These are phyloP conservation scores for Camponotus fellah DNA, from an alignment of 2,888 invertebrate genomes.

Conservation along the genomic window DNA sequence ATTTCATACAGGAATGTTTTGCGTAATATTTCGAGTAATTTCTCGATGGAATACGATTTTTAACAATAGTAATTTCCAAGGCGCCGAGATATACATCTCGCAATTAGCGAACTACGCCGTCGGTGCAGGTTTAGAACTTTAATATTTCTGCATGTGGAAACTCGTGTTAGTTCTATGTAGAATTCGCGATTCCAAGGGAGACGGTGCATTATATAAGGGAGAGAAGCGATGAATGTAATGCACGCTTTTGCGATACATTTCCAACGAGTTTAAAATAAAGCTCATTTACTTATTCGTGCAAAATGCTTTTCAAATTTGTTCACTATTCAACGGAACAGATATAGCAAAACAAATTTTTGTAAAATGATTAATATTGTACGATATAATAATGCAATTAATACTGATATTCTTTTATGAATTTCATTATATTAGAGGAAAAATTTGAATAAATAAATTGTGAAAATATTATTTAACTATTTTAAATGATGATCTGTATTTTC, in stretches of 20 bases:
- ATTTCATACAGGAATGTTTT: conserved; percentile 4
- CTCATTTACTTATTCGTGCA: conserved; percentile 14
- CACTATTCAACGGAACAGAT: background rate
- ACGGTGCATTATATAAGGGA: background rate
- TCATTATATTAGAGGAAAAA: background rate
- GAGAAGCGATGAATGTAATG: conserved; percentile 37
- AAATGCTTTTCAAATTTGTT: conserved; percentile 7
- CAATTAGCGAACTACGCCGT: conserved; percentile 35
- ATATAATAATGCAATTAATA: conserved; percentile 1
- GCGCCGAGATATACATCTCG: conserved; percentile 3
- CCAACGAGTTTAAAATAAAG: conserved; percentile 22
- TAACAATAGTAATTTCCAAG: conserved; percentile 22
- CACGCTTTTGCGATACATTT: conserved; percentile 24
- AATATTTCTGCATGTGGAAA: conserved; percentile 45
- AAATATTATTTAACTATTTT: background rate
- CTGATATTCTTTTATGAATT: background rate
- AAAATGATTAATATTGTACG: background rate
- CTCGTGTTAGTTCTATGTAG: conserved; percentile 30
- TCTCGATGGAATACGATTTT: conserved; percentile 16
- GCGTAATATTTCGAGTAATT: background rate
- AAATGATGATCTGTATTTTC: background rate
- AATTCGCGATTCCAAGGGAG: conserved; percentile 39
- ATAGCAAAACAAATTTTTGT: background rate
- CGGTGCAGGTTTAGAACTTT: conserved; percentile 37
- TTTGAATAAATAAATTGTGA: background rate